Base-by-base conservation (phyloP, 2,888 invertebrate genomes). In the Drosophila anomalipes region DNA sequence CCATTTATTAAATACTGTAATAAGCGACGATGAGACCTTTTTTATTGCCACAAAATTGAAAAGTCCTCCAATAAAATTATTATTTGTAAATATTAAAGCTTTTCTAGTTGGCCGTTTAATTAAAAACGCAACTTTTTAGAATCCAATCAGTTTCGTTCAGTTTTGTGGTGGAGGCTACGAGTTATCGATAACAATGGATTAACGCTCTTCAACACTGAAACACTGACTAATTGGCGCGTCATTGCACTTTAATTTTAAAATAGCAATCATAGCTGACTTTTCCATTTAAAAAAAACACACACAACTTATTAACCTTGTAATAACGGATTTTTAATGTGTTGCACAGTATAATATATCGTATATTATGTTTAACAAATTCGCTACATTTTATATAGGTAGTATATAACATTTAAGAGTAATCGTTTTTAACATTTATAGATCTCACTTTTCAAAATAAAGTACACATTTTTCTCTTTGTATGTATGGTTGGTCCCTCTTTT, bases 401-500 rank as follows among this genome's bases (percentile, higher is more conserved):
- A 75, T 70, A 65, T 79, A 79, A 79, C 81, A 77, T 81, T 81
- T 51, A 60, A 37, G 67, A 64, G 47, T 79, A 63, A 35, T 68
- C 56, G 52, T 78, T 78, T 80, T 70, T 37, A 88, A 85, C 88
- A 85, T 79, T 78, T 74, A 85, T 73, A 81, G 75, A 83, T 84
- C 77, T 88, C 70, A 77, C 78, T 85, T 85, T 75, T 69, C 60
- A 78, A 88, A 85, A 86, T 86, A 86, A 90, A 90, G 86, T 86
- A 86, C 80, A 85, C 69, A 70, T 63, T 77, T 84, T 83, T 80
- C 65, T 83, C 67, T 77, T 79, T 72, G 56, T 77, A 73, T 67
- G 69, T 83, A 62, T 73, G 62, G 76, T 86, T 86, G 86, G 86
- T 86, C 86, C 86, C 86, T 83, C 89, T 86, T 86, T 90, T 89